Percentiles rank a stretch among this genome's conserved stretches.
Conservation (phyloP, 2,888 invertebrate species). For the Liposcelis brunnea region DNA sequence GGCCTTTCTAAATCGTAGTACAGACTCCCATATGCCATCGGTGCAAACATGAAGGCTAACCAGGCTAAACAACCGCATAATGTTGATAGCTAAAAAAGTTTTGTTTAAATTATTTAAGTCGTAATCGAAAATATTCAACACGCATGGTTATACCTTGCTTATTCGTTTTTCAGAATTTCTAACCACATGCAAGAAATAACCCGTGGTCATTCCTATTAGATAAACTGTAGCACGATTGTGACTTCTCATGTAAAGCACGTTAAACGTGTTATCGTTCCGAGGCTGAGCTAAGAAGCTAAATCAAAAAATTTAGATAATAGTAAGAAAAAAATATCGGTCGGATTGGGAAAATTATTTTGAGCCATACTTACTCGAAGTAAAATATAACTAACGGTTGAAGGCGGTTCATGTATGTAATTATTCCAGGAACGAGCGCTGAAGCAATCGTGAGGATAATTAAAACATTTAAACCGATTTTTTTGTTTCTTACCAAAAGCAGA, state of each 20-base stretch:
- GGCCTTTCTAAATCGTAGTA: constrained; percentile 31
- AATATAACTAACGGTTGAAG: constrained; percentile 36
- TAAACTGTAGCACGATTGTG: constrained; percentile 40
- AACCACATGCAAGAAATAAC: constrained; percentile 26
- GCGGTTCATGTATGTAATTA: constrained; percentile 31
- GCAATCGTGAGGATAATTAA: constrained; percentile 24
- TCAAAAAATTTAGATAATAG: constrained; percentile 12
- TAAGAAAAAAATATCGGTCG: constrained; percentile 11
- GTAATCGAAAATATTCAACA: too few relatives aligned
- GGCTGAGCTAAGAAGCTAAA: constrained; percentile 34
- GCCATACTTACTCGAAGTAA: constrained; percentile 32
- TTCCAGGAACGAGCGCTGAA: constrained; percentile 32
- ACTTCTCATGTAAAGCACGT: constrained; percentile 36
- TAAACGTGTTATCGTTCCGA: constrained; percentile 32
- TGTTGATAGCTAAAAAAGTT: too few relatives aligned
- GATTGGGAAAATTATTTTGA: constrained; percentile 1
- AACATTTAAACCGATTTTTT: constrained; percentile 25
- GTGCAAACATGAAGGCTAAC: constrained; percentile 28
- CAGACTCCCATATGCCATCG: constrained; percentile 30
- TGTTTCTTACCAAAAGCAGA: constrained; percentile 27
- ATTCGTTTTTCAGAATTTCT: too few relatives aligned
- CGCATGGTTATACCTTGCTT: too few relatives aligned
- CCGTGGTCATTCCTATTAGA: constrained; percentile 37
- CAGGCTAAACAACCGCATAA: constrained; percentile 15
- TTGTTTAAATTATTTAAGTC: too few relatives aligned